Conservation (phyloP, 2,888 invertebrate species). For the Drosophila histrio region DNA sequence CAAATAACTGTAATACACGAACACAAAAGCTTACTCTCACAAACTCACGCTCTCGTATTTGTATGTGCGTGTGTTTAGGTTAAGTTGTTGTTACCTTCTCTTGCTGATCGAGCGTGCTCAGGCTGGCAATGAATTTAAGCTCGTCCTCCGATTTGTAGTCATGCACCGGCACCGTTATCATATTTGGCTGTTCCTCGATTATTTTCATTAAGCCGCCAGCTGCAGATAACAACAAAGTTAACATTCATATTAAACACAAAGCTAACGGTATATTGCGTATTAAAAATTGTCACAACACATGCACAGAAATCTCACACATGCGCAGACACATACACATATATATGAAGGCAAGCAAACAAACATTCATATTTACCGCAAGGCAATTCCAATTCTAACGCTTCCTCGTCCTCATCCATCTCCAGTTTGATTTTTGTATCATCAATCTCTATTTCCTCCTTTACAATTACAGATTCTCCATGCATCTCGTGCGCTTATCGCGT, state of each 20-base stretch:
- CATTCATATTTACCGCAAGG: conserved; percentile 51
- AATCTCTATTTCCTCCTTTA: conserved; percentile 59
- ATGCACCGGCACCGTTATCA: conserved; percentile 71
- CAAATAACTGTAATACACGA: conserved; percentile 43
- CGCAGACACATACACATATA: conserved; percentile 1
- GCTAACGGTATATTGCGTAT: conserved; percentile 72
- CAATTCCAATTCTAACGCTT: conserved; percentile 9
- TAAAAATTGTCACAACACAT: conserved; percentile 36
- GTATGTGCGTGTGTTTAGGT: conserved; percentile 22
- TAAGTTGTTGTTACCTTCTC: conserved; percentile 44
- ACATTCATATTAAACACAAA: conserved; percentile 3
- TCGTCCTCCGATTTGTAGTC: conserved; percentile 68
- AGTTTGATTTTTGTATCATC: conserved; percentile 57
- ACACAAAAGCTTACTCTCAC: conserved; percentile 4
- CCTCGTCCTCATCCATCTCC: conserved; percentile 34
- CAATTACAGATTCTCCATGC: conserved; percentile 38
- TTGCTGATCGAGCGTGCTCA: conserved; percentile 42
- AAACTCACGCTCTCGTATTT: background rate
- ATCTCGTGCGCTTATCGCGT: conserved; percentile 20
- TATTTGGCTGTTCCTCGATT: conserved; percentile 66
- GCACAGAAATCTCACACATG: conserved; percentile 12
- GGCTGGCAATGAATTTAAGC: conserved; percentile 56
- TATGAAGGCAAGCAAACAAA: background rate
- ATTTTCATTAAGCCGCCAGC: conserved; percentile 43
- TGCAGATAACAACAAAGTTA: conserved; percentile 19